A percentile compares a stretch with the other conserved stretches of the same genome.
Evolutionary conservation across 35 echinoderm and acorn worm genomes (phyloP).

Genomic region (Stichopus chloronotus): DNA sequence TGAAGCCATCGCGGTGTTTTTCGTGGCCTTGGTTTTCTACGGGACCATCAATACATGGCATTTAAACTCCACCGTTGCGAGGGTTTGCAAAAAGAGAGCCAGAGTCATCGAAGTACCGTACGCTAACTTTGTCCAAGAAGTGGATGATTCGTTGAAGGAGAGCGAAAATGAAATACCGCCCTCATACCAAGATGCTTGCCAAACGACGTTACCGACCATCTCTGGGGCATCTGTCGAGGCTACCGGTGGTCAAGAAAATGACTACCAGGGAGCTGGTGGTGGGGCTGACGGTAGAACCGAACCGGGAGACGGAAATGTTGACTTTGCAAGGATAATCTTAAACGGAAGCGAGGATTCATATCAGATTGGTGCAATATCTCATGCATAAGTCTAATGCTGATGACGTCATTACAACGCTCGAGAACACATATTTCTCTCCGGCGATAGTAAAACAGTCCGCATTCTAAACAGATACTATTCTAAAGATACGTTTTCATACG

Average conservation of each 20-base stretch:
- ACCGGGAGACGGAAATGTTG: not conserved
- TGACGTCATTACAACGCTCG: not conserved
- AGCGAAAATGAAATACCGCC: conserved; percentile 48
- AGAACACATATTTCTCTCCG: too few relatives aligned
- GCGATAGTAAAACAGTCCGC: too few relatives aligned
- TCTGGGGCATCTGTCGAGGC: not conserved
- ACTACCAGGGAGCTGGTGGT: not conserved
- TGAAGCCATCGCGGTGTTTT: not conserved
- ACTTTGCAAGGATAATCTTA: conserved; percentile 23
- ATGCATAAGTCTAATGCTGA: not conserved
- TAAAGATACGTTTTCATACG: too few relatives aligned
- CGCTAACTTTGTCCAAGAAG: conserved; percentile 41
- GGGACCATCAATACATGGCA: conserved; percentile 18
- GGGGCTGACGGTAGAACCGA: not conserved
- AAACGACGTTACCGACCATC: not conserved
- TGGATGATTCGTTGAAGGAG: conserved; percentile 25
- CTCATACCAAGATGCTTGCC: conserved; percentile 41
- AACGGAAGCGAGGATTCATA: not conserved
- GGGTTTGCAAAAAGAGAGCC: not conserved
- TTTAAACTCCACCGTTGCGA: conserved; percentile 3
- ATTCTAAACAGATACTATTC: too few relatives aligned
- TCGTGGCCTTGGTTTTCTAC: conserved; percentile 9
- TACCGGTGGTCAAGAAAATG: not conserved
- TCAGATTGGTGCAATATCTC: conserved; percentile 16
- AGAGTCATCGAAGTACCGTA: conserved; percentile 29